Evolutionary conservation across 2,113 vertebrate species (phyloP).

Genomic region (Seriola dumerili): DNA sequence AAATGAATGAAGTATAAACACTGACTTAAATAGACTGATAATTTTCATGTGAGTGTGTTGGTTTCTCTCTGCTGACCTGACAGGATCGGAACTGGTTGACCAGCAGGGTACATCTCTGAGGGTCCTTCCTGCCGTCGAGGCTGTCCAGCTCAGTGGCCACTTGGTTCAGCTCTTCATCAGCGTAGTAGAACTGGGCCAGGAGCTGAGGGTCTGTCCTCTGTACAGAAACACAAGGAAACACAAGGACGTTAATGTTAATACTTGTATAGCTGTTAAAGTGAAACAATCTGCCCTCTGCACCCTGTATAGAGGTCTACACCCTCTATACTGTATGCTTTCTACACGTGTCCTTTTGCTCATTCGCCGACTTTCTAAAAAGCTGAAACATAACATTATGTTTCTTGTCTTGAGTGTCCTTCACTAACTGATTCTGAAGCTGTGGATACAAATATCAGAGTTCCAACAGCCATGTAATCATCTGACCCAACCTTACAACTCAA

Average conservation of each 20-base stretch:
- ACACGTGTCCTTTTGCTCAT: neutral
- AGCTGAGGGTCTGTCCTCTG: conserved; percentile 97
- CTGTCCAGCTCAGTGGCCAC: conserved; percentile 96
- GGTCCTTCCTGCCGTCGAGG: conserved; percentile 96
- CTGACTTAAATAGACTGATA: neutral
- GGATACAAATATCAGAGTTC: no score
- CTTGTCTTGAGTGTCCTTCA: neutral
- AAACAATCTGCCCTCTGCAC: neutral
- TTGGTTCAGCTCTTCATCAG: conserved; percentile 97
- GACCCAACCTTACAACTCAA: neutral
- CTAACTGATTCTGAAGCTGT: no score
- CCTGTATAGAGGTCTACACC: no score
- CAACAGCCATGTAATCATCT: neutral
- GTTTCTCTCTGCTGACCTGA: conserved; percentile 86
- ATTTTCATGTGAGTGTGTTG: neutral
- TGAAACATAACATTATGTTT: neutral
- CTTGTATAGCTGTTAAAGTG: neutral
- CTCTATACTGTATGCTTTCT: neutral
- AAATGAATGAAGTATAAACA: neutral
- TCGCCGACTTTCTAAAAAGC: neutral
- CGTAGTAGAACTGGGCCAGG: conserved; percentile 97
- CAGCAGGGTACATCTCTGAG: conserved; percentile 94
- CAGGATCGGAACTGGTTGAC: conserved; percentile 99
- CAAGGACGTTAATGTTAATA: conserved; percentile 2
- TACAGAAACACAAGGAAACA: conserved; percentile 44